A percentile compares a stretch with the other conserved stretches of the same genome.
These are phyloP conservation scores for Falco concolor DNA, from an alignment of 2,797 vertebrate genomes.

Conservation along the genomic window DNA sequence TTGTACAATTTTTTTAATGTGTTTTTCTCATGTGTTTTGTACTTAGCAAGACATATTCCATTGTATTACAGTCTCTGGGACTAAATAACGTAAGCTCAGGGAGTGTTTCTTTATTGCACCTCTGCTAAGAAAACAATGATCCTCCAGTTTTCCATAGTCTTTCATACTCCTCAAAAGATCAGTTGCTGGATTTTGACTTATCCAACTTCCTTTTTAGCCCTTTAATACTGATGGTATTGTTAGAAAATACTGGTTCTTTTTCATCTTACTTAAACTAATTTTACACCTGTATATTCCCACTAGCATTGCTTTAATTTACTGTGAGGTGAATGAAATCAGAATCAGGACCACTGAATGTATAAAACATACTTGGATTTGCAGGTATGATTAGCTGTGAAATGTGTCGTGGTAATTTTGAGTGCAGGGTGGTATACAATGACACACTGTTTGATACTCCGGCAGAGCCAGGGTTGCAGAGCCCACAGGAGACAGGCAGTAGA, in stretches of 20 bases:
- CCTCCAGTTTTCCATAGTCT: not conserved
- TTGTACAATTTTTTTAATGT: not conserved
- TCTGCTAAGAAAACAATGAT: not conserved
- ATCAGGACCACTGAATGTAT: constrained; percentile 11
- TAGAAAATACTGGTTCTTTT: not conserved
- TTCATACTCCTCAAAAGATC: not conserved
- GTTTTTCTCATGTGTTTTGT: not conserved
- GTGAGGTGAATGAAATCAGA: constrained; percentile 37
- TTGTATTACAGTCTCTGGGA: not conserved
- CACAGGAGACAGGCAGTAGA: not conserved
- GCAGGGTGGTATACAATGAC: not conserved
- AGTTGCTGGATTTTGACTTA: constrained; percentile 1
- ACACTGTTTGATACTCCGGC: not conserved
- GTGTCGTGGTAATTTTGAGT: not conserved
- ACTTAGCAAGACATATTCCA: not conserved
- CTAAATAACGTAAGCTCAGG: not conserved
- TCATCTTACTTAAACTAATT: constrained; percentile 22
- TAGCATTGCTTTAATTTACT: constrained; percentile 20
- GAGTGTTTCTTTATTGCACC: not conserved
- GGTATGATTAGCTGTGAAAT: constrained; percentile 46
- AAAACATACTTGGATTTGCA: not conserved
- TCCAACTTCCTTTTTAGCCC: not conserved
- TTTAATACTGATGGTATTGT: not conserved
- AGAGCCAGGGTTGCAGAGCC: not conserved
- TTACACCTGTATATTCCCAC: constrained; percentile 41